Conservation (phyloP, 2,113 vertebrate species). For the Poicephalus gulielmi region DNA sequence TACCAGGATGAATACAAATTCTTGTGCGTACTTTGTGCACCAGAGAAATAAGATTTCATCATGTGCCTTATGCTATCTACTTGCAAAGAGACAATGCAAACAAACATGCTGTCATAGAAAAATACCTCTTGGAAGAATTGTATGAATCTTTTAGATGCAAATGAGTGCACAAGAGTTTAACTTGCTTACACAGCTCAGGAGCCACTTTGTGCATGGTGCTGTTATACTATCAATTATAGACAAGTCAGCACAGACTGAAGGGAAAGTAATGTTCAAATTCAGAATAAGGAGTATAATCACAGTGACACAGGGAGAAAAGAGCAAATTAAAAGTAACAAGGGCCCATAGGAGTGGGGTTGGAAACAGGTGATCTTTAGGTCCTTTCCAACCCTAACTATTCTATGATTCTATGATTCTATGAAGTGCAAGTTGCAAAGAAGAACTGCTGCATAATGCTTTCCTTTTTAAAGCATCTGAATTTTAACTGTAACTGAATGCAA, state of each 20-base stretch:
- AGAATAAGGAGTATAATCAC: neutral
- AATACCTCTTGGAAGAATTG: neutral
- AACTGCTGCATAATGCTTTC: neutral
- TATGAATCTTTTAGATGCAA: neutral
- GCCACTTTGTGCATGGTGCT: neutral
- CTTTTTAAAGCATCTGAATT: neutral
- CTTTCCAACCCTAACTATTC: too few species aligned
- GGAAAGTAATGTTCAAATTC: neutral
- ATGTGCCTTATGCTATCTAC: neutral
- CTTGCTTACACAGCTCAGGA: neutral
- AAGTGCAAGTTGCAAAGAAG: neutral
- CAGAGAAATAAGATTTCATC: neutral
- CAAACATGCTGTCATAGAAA: neutral
- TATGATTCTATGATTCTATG: too few species aligned
- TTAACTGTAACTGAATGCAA: neutral
- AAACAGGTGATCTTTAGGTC: too few species aligned
- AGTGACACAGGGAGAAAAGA: neutral
- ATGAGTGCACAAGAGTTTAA: neutral
- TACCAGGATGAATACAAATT: neutral
- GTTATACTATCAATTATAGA: neutral
- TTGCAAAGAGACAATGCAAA: neutral
- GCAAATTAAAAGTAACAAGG: neutral
- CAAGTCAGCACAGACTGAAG: neutral
- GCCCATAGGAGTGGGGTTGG: too few species aligned
- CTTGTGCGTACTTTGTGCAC: neutral